These are phyloP conservation scores for rat (Rattus norvegicus) DNA, from an alignment of 2,113 vertebrate species.

Conservation along the genomic window DNA sequence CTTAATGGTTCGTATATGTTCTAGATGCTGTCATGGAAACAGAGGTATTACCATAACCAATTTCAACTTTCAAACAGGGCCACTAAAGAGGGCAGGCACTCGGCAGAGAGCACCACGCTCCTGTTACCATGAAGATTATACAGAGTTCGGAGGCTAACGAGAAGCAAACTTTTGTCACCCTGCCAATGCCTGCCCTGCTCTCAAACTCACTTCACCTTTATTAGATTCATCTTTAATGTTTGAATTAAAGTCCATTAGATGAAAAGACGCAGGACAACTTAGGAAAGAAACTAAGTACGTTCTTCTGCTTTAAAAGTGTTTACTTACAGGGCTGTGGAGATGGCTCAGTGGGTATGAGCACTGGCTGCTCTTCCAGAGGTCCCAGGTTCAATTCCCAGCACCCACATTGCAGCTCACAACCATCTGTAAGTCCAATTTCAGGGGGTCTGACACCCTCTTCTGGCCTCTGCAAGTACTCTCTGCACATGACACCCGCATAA, in stretches of 20 bases:
- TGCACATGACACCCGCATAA: background rate
- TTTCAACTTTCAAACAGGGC: background rate
- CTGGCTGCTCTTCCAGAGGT: background rate
- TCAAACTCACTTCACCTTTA: background rate
- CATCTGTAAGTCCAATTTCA: background rate
- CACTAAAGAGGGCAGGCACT: background rate
- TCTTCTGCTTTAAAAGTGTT: background rate
- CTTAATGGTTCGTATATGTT: slow-evolving; percentile 2
- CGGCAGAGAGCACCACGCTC: background rate
- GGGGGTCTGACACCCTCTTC: background rate
- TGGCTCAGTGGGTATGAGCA: background rate
- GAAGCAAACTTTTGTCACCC: background rate
- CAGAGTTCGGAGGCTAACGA: background rate
- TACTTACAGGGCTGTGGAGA: background rate
- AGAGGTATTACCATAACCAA: background rate
- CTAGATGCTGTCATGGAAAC: background rate
- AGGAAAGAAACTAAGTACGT: background rate
- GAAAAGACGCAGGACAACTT: background rate
- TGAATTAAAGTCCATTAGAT: background rate
- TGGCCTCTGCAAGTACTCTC: background rate
- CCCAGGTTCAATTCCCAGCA: background rate
- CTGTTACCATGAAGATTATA: background rate
- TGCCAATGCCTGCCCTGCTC: background rate
- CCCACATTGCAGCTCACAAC: background rate
- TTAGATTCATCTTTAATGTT: slow-evolving; percentile 3